phyloP scores from a whole-genome alignment of 2,797 vertebrate species.

The Heliangelus exortis region DNA sequence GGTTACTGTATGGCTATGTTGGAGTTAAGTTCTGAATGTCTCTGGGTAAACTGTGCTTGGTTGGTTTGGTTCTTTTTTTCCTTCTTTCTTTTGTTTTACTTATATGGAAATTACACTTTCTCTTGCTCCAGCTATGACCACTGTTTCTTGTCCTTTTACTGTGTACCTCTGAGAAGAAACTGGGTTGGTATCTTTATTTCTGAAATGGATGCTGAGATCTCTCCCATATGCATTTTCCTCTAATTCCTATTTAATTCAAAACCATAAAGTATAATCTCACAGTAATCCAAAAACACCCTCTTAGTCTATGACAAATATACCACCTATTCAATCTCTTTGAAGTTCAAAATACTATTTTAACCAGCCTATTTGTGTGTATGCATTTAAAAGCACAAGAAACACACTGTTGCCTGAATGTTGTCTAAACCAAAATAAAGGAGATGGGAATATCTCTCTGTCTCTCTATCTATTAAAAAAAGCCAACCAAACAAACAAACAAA shows the following conservation, averaged over 20 bases:
- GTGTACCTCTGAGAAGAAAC: no score
- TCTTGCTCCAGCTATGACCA: fast-evolving
- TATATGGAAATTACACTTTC: background rate
- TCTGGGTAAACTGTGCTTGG: background rate
- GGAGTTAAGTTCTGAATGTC: background rate
- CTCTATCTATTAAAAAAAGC: background rate
- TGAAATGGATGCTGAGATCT: background rate
- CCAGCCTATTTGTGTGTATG: background rate
- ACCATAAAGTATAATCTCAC: background rate
- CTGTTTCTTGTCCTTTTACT: background rate
- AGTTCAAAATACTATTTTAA: background rate
- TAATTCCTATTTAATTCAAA: background rate
- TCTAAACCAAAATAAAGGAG: background rate
- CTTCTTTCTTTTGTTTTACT: background rate
- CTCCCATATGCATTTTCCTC: background rate
- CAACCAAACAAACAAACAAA: no score
- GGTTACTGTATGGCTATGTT: background rate
- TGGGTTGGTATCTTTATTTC: background rate
- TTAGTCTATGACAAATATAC: background rate
- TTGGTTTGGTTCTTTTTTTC: no score
- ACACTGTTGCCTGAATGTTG: background rate
- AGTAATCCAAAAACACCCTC: fast-evolving
- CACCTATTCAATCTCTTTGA: background rate
- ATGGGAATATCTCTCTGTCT: background rate
- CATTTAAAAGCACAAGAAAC: background rate